Evolutionary conservation across 2,888 invertebrate species (phyloP).

Genomic region (Platycheirus albimanus): DNA sequence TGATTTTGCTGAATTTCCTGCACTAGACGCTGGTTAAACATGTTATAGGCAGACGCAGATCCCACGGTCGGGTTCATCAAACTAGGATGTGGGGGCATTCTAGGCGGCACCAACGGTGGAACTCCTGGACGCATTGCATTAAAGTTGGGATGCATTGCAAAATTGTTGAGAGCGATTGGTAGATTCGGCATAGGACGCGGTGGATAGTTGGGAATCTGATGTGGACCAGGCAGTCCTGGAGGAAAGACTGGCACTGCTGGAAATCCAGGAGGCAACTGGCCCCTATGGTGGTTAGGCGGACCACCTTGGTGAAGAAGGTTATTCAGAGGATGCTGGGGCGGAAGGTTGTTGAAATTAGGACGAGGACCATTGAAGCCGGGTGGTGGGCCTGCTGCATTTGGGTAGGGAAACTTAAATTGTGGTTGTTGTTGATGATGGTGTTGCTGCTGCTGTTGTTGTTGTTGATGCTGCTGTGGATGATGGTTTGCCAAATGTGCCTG

Average conservation of each 20-base stretch:
- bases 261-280: slow-evolving; percentile 80
- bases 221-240: slow-evolving; percentile 78
- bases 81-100: slow-evolving; percentile 81
- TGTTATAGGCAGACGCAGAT: slow-evolving; percentile 78
- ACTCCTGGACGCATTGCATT: slow-evolving; percentile 82
- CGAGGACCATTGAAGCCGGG: slow-evolving; percentile 70
- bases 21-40: slow-evolving; percentile 82
- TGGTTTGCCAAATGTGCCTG: slow-evolving; percentile 75
- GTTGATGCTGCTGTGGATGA: slow-evolving; percentile 76
- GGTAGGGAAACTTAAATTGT: slow-evolving; percentile 57
- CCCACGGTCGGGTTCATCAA: slow-evolving; percentile 65
- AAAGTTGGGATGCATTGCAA: slow-evolving; percentile 83
- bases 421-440: slow-evolving; percentile 64
- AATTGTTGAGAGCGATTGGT: slow-evolving; percentile 82
- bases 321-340: slow-evolving; percentile 75
- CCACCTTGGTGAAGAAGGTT: slow-evolving; percentile 77
- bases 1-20: slow-evolving; percentile 83
- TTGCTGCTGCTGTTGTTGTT: slow-evolving; percentile 63
- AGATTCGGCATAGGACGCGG: slow-evolving; percentile 76
- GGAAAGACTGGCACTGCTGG: slow-evolving; percentile 77
- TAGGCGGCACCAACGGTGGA: slow-evolving; percentile 79
- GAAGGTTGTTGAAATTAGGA: slow-evolving; percentile 67
- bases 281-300: slow-evolving; percentile 75
- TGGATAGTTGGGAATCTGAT: slow-evolving; percentile 67
- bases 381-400: slow-evolving; percentile 56